phyloP scores from a whole-genome alignment of 2,888 invertebrate genomes.

The Bhutanitis thaidina region DNA sequence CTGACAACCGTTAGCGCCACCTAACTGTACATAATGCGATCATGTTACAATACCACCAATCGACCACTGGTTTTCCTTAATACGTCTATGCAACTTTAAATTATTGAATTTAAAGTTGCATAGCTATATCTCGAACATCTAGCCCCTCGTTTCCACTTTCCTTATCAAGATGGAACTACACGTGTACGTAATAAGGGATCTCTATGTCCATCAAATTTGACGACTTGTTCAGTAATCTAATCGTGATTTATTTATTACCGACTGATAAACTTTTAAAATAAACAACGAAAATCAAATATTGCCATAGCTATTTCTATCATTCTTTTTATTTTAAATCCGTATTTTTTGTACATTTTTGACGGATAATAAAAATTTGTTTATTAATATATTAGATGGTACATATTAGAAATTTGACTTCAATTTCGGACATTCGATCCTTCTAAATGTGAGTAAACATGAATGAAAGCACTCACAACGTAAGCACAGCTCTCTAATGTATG shows the following conservation, averaged over 20 bases:
- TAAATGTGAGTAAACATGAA: slow-evolving; percentile 23
- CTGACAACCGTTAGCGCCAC: slow-evolving; percentile 46
- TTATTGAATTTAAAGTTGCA: slow-evolving; percentile 22
- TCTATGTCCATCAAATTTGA: slow-evolving; percentile 20
- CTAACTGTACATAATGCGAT: slow-evolving; percentile 52
- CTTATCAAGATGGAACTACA: slow-evolving; percentile 25
- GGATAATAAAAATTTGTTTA: too few species aligned
- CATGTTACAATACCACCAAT: slow-evolving; percentile 42
- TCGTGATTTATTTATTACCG: background rate
- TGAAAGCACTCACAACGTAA: slow-evolving; percentile 3
- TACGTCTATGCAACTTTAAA: too few species aligned
- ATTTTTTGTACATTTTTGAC: too few species aligned
- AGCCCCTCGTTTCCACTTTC: slow-evolving; percentile 24
- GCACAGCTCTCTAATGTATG: background rate
- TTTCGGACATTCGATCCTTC: background rate
- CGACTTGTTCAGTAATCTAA: background rate
- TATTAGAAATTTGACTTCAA: too few species aligned
- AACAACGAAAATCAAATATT: too few species aligned
- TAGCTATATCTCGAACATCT: slow-evolving; percentile 24
- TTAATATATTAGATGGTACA: too few species aligned
- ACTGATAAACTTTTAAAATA: too few species aligned
- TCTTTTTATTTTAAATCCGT: too few species aligned
- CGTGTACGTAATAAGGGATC: slow-evolving; percentile 20
- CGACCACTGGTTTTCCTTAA: slow-evolving; percentile 26
- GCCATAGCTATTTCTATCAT: too few species aligned